A percentile compares a stretch with the other conserved stretches of the same genome.
These are phyloP conservation scores for Perca fluviatilis DNA, from an alignment of 2,113 vertebrate genomes.

Conservation along the genomic window DNA sequence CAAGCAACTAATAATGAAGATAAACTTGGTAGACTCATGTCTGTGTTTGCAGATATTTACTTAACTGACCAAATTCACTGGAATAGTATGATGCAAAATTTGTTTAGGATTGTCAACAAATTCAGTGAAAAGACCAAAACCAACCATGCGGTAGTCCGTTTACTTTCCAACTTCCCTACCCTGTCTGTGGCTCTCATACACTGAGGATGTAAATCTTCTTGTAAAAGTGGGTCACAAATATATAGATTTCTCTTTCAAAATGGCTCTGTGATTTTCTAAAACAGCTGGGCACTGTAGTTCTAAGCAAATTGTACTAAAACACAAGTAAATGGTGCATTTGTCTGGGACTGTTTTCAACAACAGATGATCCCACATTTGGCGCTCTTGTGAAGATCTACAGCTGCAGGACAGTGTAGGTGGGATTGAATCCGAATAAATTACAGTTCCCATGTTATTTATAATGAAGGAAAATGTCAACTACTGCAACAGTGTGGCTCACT, in stretches of 20 bases:
- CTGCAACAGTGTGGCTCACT: background rate
- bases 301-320: background rate
- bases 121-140: background rate
- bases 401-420: background rate
- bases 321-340: background rate
- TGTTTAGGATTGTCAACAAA: background rate
- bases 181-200: background rate
- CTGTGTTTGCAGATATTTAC: constrained; percentile 12
- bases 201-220: background rate
- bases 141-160: background rate
- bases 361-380: background rate
- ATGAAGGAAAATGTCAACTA: constrained; percentile 7
- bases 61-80: background rate
- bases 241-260: background rate
- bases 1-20: background rate
- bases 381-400: background rate
- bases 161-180: background rate
- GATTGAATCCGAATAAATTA: background rate
- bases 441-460: background rate
- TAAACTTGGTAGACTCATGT: background rate
- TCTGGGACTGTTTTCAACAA: background rate
- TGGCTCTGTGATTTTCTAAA: background rate
- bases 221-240: background rate
- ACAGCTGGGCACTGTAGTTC: background rate
- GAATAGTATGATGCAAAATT: background rate